Evolutionary conservation across 2,797 vertebrate species (phyloP), one percentile per base, ranked within the genome.

Genomic region (Nyctibius grandis): DNA sequence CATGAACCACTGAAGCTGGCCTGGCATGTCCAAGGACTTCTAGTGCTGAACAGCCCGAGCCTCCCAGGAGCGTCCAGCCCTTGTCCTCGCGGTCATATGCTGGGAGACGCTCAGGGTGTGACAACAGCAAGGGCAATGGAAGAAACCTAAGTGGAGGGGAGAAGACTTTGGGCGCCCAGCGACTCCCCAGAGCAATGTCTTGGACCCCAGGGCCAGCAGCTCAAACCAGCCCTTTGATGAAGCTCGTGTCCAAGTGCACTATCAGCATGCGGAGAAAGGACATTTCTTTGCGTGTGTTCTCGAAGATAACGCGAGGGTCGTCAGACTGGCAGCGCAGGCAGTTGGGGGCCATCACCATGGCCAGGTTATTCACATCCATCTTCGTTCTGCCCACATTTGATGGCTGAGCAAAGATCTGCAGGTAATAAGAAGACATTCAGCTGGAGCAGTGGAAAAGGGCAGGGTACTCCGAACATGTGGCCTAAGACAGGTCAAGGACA

Each of bases 301-400:
- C 99, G 33, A 99, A 99, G 97, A 99, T 99, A 84, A 99, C 11
- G 8, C 99, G 98, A 4, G 99, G 99, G 78, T 99, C 99, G 0
- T 99, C 98, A 0, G 99, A 99, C 56, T 99, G 98, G 93, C 99
- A 99, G 34, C 99, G 98, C 64, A 99, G 98, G 88, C 99, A 99
- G 97, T 99, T 99, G 86, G 99, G 99, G 21, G 99, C 99, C 99
- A 99, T 99, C 88, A 99, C 99, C 99, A 99, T 99, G 89, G 99
- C 99, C 96, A 99, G 97, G 98, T 99, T 99, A 97, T 99, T 99
- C 90, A 99, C 99, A 40, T 99, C 99, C 99, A 99, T 99, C 97
- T 99, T 99, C 26, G 99, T 99, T 89, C 98, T 98, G 18, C 98
- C 98, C 79, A 99, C 99, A 5, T 99, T 99, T 45, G 98, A 97